Conservation (phyloP, 2,797 vertebrate genomes). For the Leuciscus waleckii region DNA sequence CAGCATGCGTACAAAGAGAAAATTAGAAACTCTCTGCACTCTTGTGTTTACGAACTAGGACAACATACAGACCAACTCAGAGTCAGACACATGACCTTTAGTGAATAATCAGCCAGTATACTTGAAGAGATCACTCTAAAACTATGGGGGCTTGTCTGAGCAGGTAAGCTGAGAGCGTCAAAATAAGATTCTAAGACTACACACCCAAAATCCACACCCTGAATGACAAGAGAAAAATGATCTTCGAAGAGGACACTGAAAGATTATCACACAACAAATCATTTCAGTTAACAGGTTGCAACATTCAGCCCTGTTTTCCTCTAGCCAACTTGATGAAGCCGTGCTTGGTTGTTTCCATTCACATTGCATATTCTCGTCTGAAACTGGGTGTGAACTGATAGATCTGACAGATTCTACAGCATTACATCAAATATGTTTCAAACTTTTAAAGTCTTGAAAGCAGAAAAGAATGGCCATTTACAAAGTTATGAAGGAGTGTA, state of each 20-base stretch:
- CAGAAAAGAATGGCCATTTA: neutral
- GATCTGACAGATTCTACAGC: neutral
- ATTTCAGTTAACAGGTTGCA: neutral
- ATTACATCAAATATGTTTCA: neutral
- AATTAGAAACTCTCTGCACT: slow-evolving; percentile 57
- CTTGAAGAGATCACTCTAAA: slow-evolving; percentile 23
- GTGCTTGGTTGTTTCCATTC: neutral
- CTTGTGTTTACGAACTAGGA: slow-evolving; percentile 49
- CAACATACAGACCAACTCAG: slow-evolving; percentile 42
- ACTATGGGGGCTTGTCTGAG: slow-evolving; percentile 60
- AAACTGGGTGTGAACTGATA: slow-evolving; percentile 19
- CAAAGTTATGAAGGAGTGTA: neutral
- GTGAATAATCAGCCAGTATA: slow-evolving; percentile 34
- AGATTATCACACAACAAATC: neutral
- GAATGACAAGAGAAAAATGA: slow-evolving; percentile 21
- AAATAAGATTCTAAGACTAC: slow-evolving; percentile 60
- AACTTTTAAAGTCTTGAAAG: neutral
- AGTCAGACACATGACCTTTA: slow-evolving; percentile 22
- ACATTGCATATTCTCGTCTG: neutral
- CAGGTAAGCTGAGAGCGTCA: slow-evolving; percentile 59
- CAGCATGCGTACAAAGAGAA: slow-evolving; percentile 49
- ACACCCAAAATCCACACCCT: slow-evolving; percentile 66
- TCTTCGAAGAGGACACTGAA: neutral
- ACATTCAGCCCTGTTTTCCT: neutral
- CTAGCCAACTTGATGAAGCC: neutral